Conservation (phyloP, 2,113 vertebrate genomes). For the Aptenodytes forsteri region DNA sequence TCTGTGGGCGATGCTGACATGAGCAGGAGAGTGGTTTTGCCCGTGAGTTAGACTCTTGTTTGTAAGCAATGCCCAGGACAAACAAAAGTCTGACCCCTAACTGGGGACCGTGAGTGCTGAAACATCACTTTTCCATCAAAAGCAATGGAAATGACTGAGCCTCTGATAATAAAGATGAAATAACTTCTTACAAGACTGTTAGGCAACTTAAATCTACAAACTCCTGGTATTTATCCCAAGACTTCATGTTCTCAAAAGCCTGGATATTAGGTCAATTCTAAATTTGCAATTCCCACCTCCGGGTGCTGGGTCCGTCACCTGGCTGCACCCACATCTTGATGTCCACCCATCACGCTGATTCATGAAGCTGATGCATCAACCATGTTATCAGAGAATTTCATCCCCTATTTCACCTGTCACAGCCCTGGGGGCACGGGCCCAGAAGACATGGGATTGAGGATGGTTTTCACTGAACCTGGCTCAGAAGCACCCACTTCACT, state of each 20-base stretch:
- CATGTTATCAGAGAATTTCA: no score
- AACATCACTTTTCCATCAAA: background rate
- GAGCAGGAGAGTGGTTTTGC: background rate
- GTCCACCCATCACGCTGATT: rapidly evolving
- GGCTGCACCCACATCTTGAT: rapidly evolving
- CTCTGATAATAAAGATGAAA: background rate
- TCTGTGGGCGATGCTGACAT: rapidly evolving
- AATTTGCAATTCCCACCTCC: no score
- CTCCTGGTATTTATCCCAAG: background rate
- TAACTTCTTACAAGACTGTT: no score
- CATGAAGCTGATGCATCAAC: background rate
- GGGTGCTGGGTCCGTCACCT: background rate
- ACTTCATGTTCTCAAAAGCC: background rate
- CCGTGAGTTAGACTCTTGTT: background rate
- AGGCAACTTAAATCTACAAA: background rate
- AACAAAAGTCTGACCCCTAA: no score
- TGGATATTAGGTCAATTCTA: background rate
- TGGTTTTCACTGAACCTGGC: no score
- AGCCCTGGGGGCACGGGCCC: no score
- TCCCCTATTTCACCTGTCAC: no score
- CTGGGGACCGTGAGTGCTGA: background rate
- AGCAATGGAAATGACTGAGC: background rate
- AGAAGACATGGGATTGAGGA: rapidly evolving
- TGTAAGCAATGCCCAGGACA: background rate
- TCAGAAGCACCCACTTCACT: background rate